Base-by-base conservation (phyloP, 2,797 vertebrate genomes). In the Sebastes minor region DNA sequence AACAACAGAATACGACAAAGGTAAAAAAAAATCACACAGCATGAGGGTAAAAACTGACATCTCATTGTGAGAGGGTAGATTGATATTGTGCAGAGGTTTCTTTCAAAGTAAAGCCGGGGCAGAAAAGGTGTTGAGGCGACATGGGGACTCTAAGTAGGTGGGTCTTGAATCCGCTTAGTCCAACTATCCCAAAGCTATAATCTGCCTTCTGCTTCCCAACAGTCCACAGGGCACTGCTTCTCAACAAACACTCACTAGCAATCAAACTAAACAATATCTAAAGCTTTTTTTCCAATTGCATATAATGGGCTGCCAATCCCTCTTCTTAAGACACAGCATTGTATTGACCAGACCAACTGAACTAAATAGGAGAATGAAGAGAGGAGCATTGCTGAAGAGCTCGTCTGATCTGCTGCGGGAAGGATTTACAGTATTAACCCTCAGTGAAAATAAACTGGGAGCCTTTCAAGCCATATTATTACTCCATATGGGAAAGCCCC, bases 401-500 rank as follows among this genome's bases (percentile, higher is more conserved):
- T 23, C 2, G 72, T 82, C 53, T 78, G 85, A 68, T 73, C 59
- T 66, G 62, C 82, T 73, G 56, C 63, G 60, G 71, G 75, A 82
- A 60, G 88, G 88, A 91, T 92, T 93, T 94, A 89, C 59, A 81
- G 90, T 74, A 91, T 94, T 90, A 92, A 92, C 84, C 69, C 75
- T 35, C 64, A 71, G 81, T 56, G 78, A 87, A 86, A 87, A 91
- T 87, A 88, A 90, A 90, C 78, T 75, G 53, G 46, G 72, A 86
- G 77, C 76, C 56, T 91, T 92, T 91, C 71, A 81, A 89, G 85
- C 71, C 83, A 82, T 78, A 78, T 83, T 74, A 80, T 76, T 84
- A 35, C 74, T 82, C 49, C 4, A 25, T 70, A 63, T 74, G 69
- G 59, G 69, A 84, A 84, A 81, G 63, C 80, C 71, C 81, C 81